Evolutionary conservation across 1,140 invertebrate species (phyloP).

Genomic region (Schlechtendalia chinensis): DNA sequence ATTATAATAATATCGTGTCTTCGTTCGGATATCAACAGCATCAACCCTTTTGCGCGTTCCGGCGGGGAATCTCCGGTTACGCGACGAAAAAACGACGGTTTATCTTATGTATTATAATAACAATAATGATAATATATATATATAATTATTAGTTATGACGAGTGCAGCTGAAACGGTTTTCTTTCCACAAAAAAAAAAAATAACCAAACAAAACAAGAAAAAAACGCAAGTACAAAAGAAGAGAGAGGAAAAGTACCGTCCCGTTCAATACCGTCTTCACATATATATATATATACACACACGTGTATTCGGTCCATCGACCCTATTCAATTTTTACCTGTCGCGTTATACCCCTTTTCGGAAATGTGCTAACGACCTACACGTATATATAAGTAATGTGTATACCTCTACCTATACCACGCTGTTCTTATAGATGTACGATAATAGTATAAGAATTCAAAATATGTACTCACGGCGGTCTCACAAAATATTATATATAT

Average conservation of each 20-base stretch:
- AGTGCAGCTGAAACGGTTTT: conserved; percentile 46
- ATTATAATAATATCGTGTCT: too few species aligned
- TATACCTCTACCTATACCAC: too few species aligned
- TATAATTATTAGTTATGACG: not conserved
- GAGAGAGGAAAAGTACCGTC: conserved; percentile 22
- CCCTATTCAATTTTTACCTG: conserved; percentile 40
- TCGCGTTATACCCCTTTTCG: conserved; percentile 25
- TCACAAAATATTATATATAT: not conserved
- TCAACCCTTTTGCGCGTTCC: not conserved
- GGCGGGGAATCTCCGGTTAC: conserved; percentile 21
- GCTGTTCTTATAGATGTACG: too few species aligned
- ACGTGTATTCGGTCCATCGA: conserved; percentile 49
- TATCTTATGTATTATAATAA: too few species aligned
- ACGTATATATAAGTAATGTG: too few species aligned
- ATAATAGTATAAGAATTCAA: not conserved
- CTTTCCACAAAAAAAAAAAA: conserved; percentile 29
- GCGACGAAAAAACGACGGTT: not conserved
- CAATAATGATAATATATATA: too few species aligned
- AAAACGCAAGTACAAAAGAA: conserved; percentile 5
- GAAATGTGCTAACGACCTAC: conserved; percentile 34
- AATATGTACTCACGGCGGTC: too few species aligned
- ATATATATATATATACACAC: not conserved
- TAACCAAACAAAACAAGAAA: too few species aligned
- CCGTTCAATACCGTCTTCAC: not conserved
- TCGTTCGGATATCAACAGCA: too few species aligned